Evolutionary conservation across 2,888 invertebrate genomes (phyloP).

Genomic region (Trisateles emortualis): DNA sequence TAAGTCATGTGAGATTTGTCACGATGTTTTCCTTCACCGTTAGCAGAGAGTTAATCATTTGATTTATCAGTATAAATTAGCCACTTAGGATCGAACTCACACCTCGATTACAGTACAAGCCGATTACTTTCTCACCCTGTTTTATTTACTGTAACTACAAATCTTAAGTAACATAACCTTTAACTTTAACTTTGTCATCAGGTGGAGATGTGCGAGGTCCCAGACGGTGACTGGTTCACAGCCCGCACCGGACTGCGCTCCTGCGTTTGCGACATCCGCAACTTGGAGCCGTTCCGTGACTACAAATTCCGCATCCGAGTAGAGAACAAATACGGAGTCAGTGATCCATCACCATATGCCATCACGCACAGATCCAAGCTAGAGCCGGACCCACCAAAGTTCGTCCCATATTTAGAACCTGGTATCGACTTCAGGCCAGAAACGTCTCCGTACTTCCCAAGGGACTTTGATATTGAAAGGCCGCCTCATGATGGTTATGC

Average conservation of each 20-base stretch:
- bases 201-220: constrained; percentile 96
- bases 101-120: too few species aligned
- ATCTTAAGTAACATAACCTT: not conserved
- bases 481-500: constrained; percentile 95
- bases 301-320: constrained; percentile 98
- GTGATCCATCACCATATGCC: constrained; percentile 97
- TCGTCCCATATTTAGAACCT: constrained; percentile 92
- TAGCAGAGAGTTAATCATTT: too few species aligned
- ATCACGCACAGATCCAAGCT: constrained; percentile 93
- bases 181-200: constrained; percentile 48
- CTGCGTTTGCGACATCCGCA: constrained; percentile 95
- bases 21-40: too few species aligned
- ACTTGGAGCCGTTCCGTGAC: constrained; percentile 96
- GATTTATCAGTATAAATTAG: too few species aligned
- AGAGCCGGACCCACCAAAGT: constrained; percentile 92
- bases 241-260: constrained; percentile 94
- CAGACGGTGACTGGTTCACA: constrained; percentile 97
- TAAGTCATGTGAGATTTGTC: too few species aligned
- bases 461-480: constrained; percentile 96
- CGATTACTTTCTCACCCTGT: too few species aligned
- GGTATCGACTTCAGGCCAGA: constrained; percentile 94
- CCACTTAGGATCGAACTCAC: too few species aligned
- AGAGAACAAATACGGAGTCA: constrained; percentile 98
- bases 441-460: constrained; percentile 95
- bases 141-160: too few species aligned